Conservation (phyloP, 2,797 vertebrate genomes). For the Anomalospiza imberbis region DNA sequence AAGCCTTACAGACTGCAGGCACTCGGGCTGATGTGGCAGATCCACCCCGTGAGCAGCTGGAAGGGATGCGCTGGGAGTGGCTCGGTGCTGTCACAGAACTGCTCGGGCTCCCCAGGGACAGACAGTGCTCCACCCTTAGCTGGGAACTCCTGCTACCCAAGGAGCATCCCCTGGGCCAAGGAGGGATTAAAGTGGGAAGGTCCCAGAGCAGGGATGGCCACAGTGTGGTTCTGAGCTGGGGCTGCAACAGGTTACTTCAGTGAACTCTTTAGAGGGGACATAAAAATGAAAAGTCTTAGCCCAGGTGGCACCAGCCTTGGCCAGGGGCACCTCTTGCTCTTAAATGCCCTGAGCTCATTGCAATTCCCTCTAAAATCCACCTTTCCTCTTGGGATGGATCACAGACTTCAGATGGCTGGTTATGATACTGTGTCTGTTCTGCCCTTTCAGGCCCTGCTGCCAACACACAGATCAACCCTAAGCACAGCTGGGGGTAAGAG, state of each 20-base stretch:
- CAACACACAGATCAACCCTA: neutral
- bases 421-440: neutral
- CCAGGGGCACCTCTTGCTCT: neutral
- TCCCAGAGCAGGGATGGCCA: rapidly evolving
- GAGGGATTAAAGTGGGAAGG: neutral
- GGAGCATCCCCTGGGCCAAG: neutral
- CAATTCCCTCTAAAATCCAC: neutral
- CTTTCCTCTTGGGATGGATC: neutral
- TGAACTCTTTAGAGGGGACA: neutral
- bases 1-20: neutral
- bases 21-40: neutral
- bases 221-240: neutral
- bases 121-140: neutral
- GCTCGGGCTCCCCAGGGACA: neutral
- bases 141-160: neutral
- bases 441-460: neutral
- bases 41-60: neutral
- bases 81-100: neutral
- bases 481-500: neutral
- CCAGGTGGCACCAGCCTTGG: neutral
- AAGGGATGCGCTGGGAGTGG: rapidly evolving
- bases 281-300: neutral
- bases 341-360: neutral
- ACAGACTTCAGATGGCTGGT: neutral
- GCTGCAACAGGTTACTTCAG: neutral